Conservation (phyloP, 2,797 vertebrate species). For the Benthosema pterotum region DNA sequence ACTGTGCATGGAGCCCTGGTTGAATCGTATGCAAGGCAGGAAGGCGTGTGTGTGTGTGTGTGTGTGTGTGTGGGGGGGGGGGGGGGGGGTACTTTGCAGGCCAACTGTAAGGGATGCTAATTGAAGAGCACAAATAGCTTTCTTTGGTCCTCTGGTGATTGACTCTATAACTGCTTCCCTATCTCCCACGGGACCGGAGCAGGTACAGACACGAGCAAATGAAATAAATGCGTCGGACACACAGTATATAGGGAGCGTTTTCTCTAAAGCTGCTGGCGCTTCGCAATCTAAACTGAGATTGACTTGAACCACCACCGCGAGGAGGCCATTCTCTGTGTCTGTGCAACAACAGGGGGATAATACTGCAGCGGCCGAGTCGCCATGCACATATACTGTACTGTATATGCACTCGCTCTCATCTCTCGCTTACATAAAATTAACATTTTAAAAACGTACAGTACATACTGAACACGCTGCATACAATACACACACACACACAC, state of each 20-base stretch:
- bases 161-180: slow-evolving; percentile 23
- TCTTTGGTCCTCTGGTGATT: slow-evolving; percentile 27
- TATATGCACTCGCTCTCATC: slow-evolving; percentile 37
- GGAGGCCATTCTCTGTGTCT: slow-evolving; percentile 56
- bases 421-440: slow-evolving; percentile 32
- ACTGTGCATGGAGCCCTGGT: too few relatives aligned
- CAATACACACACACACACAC: too few relatives aligned
- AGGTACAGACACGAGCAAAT: slow-evolving; percentile 23
- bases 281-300: slow-evolving; percentile 50
- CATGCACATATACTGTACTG: slow-evolving; percentile 17
- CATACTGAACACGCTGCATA: too few relatives aligned
- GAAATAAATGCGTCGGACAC: slow-evolving; percentile 41
- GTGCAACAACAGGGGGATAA: slow-evolving; percentile 58
- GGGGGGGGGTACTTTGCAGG: slow-evolving; percentile 14
- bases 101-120: slow-evolving; percentile 48
- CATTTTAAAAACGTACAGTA: too few relatives aligned
- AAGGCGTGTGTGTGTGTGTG: too few relatives aligned
- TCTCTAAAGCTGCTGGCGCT: slow-evolving; percentile 39
- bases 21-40: background rate
- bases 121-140: slow-evolving; percentile 38
- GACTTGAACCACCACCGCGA: slow-evolving; percentile 54
- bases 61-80: too few relatives aligned
- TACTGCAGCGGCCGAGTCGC: slow-evolving; percentile 42
- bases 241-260: slow-evolving; percentile 36
- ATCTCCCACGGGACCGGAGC: slow-evolving; percentile 21